Base-by-base conservation (phyloP, 2,797 vertebrate species). In the Xyrichtys novacula region DNA sequence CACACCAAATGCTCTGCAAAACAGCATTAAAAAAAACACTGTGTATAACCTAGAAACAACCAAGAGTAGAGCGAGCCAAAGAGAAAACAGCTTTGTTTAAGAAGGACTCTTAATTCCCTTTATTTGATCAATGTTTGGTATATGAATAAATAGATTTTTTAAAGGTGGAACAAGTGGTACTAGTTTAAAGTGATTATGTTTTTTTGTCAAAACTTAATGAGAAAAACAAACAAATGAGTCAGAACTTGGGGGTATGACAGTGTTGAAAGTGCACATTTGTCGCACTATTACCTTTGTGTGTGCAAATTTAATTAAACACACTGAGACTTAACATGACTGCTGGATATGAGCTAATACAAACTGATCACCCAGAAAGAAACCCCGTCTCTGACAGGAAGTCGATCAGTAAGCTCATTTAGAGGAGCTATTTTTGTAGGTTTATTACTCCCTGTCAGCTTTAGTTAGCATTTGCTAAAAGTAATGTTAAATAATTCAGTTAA, bases 401-500 rank as follows among this genome's bases (percentile, higher is more conserved):
- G 8, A 52, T 48, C 5, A 32, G 9, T 39, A 23, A 29, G 19
- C 53, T 68, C 5, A 50, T 73, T 46, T 32, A 6, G 46, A 58
- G 43, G 53, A 47, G 17, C 16, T 39, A 55, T 58, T 65, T 60
- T 16, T 65, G 34, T 48, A 47, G 23, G 11, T 62, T 23, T 58
- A 58, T 57, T 71, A 25, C 29, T 34, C 12, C 48, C n/a, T 32
- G 26, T 64, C 40, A 58, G 12, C 39, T 68, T 59, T 16, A 40
- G n/a, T 75, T 65, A 71, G 49, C 9, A 19, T 62, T 68, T 39
- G 62, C 49, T 7, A 20, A n/a, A 63, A 68, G 58, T 65, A 28
- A 43, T 23, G 28, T 19, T 47, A 57, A 54, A 76, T 71, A 64
- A 71, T 74, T 12, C 52, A 19, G 48, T 66, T 74, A 66, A 56